Percentiles rank a stretch among this genome's conserved stretches.
These are phyloP conservation scores for Takifugu bimaculatus DNA, from an alignment of 2,113 vertebrate species.

Conservation along the genomic window DNA sequence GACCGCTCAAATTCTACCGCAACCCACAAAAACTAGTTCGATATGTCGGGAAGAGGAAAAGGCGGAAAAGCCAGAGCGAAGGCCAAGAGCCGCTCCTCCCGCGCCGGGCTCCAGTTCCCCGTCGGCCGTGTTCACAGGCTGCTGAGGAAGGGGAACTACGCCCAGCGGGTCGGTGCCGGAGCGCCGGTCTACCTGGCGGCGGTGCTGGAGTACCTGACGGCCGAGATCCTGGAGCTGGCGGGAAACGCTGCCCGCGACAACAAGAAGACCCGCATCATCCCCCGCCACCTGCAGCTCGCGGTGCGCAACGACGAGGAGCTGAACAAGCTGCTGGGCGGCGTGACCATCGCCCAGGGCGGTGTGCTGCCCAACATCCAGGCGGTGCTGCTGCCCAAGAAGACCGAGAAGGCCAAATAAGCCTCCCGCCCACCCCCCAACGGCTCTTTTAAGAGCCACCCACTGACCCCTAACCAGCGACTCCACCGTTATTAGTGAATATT, in stretches of 20 bases:
- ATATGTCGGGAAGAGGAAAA: slow-evolving; percentile 41
- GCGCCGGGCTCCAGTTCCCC: slow-evolving; percentile 33
- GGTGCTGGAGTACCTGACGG: slow-evolving; percentile 9
- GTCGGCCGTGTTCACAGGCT: slow-evolving; percentile 37
- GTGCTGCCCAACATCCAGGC: slow-evolving; percentile 46
- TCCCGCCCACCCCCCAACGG: not conserved
- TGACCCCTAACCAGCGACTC: accelerated
- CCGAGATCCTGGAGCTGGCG: slow-evolving; percentile 29
- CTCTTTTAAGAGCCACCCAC: slow-evolving; percentile 39
- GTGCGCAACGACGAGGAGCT: slow-evolving; percentile 41
- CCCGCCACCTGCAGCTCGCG: slow-evolving; percentile 27
- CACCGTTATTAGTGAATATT: too few species aligned
- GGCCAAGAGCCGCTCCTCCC: slow-evolving; percentile 16
- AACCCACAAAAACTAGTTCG: not conserved
- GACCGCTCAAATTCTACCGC: too few species aligned
- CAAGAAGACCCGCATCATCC: slow-evolving; percentile 30
- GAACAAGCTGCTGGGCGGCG: slow-evolving; percentile 28
- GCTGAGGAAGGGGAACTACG: slow-evolving; percentile 30
- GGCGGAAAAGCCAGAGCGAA: not conserved
- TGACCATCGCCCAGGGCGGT: slow-evolving; percentile 35
- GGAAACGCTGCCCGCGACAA: slow-evolving; percentile 30
- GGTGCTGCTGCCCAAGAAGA: slow-evolving; percentile 29
- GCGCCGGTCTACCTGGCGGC: slow-evolving; percentile 18
- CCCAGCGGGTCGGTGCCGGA: slow-evolving; percentile 8
- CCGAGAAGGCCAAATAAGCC: slow-evolving; percentile 13